A percentile compares a stretch with the other conserved stretches of the same genome.
These are phyloP conservation scores for Macrotis lagotis DNA, from an alignment of 2,113 vertebrate species.

Conservation along the genomic window DNA sequence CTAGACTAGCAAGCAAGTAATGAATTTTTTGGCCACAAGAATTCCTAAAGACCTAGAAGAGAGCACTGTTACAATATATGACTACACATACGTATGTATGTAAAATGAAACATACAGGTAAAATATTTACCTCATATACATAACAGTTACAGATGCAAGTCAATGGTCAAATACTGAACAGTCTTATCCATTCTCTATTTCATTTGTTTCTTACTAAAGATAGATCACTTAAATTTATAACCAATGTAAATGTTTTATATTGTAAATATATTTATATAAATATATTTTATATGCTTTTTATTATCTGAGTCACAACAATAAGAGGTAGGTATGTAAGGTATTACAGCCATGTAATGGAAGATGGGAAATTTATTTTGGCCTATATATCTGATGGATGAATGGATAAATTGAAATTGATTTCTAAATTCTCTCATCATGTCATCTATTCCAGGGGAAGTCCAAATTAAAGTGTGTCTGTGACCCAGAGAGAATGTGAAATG, in stretches of 20 bases:
- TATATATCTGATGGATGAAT: not conserved
- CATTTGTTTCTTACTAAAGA: not conserved
- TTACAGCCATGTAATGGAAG: not conserved
- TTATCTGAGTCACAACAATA: not conserved
- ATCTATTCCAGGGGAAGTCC: not conserved
- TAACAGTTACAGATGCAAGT: not conserved
- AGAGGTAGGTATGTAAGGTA: not conserved
- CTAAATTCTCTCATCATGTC: not conserved
- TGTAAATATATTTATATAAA: too few relatives aligned
- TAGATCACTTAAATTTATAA: not conserved
- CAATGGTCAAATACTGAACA: not conserved
- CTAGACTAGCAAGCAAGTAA: not conserved
- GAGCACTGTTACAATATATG: not conserved
- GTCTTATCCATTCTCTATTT: not conserved
- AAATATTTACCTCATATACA: conserved; percentile 22
- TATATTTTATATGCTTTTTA: not conserved
- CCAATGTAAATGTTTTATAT: not conserved
- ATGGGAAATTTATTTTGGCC: not conserved
- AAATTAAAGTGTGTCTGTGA: not conserved
- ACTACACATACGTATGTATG: not conserved
- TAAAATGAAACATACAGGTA: not conserved
- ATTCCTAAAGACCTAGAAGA: not conserved
- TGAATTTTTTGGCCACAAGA: not conserved
- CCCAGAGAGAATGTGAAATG: not conserved
- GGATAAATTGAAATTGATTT: not conserved